Percentiles rank a stretch among this genome's conserved stretches.
Conservation (phyloP, 1,140 invertebrate genomes). For the Octopus sinensis region DNA sequence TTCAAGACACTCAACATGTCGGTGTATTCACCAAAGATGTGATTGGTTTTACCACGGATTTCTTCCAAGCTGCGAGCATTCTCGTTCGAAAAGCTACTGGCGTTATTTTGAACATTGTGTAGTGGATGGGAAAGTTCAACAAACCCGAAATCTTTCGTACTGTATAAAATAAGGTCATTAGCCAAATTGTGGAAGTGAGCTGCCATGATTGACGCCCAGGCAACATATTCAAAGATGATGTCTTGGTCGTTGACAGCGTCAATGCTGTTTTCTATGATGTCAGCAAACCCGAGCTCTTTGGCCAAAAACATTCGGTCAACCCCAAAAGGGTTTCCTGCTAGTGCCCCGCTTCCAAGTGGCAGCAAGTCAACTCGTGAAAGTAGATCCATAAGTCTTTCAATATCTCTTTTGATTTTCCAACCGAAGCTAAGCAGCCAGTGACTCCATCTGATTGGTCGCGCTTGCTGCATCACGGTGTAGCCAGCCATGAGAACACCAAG, state of each 20-base stretch:
- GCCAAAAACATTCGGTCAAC: slow-evolving; percentile 70
- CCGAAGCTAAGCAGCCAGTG: slow-evolving; percentile 73
- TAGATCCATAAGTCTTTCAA: slow-evolving; percentile 62
- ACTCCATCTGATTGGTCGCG: slow-evolving; percentile 77
- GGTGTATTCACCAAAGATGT: slow-evolving; percentile 60
- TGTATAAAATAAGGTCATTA: slow-evolving; percentile 79
- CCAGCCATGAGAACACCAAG: slow-evolving; percentile 76
- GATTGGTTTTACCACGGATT: slow-evolving; percentile 66
- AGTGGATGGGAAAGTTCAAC: slow-evolving; percentile 71
- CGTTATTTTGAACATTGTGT: slow-evolving; percentile 75
- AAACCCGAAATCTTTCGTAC: slow-evolving; percentile 75
- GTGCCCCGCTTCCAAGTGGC: slow-evolving; percentile 74
- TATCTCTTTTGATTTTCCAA: slow-evolving; percentile 66
- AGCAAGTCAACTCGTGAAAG: slow-evolving; percentile 61
- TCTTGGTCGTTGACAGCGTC: slow-evolving; percentile 75
- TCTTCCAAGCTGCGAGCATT: slow-evolving; percentile 81
- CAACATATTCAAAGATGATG: slow-evolving; percentile 73
- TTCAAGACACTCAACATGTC: slow-evolving; percentile 74
- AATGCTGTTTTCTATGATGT: slow-evolving; percentile 71
- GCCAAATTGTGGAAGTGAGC: slow-evolving; percentile 71
- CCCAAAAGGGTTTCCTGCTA: slow-evolving; percentile 75
- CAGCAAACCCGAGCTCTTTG: slow-evolving; percentile 65
- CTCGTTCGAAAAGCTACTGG: slow-evolving; percentile 82
- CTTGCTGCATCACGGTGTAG: slow-evolving; percentile 80
- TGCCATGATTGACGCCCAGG: slow-evolving; percentile 58